A percentile compares a stretch with the other conserved stretches of the same genome.
Conservation (phyloP, 1,140 invertebrate species). For the Uloborus diversus region DNA sequence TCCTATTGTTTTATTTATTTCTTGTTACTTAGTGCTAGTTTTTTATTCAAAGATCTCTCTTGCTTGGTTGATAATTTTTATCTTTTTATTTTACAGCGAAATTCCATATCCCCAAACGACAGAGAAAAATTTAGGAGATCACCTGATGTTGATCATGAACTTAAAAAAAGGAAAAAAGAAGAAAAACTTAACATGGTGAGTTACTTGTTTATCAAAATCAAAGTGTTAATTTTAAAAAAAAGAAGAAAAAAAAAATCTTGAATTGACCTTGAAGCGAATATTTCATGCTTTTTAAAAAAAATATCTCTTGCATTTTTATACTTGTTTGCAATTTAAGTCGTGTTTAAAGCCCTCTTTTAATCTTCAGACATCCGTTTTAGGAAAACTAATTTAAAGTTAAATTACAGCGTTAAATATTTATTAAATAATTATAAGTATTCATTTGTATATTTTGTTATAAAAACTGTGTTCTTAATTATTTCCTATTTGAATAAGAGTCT, state of each 20-base stretch:
- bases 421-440: no score
- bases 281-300: background rate
- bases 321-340: background rate
- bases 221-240: background rate
- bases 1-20: background rate
- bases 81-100: constrained; percentile 72
- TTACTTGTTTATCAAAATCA: background rate
- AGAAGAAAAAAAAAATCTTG: background rate
- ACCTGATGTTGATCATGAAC: constrained; percentile 63
- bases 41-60: background rate
- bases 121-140: constrained; percentile 82
- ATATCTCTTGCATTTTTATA: background rate
- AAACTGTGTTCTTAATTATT: no score
- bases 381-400: no score
- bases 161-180: constrained; percentile 65
- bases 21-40: background rate
- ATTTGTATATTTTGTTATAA: no score
- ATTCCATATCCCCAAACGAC: constrained; percentile 89
- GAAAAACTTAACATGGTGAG: constrained; percentile 52
- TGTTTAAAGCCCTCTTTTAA: no score
- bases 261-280: background rate
- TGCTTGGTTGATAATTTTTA: background rate
- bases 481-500: no score
- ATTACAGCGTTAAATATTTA: no score
- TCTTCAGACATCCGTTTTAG: no score